Evolutionary conservation across 2,113 vertebrate species (phyloP), one percentile per base, ranked within the genome.

Genomic region (Calidris pygmaea): DNA sequence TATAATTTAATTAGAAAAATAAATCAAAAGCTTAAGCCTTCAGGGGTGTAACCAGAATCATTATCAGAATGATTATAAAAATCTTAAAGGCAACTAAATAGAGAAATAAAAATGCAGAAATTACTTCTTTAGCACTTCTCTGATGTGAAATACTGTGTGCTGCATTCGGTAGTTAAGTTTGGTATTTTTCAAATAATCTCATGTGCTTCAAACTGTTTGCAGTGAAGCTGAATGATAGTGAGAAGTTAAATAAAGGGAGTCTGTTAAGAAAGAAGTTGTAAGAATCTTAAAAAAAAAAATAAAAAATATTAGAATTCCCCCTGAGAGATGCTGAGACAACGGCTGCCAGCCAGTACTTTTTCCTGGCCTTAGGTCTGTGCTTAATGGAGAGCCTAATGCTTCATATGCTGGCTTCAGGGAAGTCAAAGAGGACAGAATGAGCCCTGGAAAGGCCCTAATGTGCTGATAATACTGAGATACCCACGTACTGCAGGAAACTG

Each of bases 361-460:
- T 24, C 22, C 32, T 87, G 73, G 77, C 81, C 41, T 74, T 59
- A 55, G 10, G 35, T 82, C 52, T 87, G 18, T 78, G 73, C 84
- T 35, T 92, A 85, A 84, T 72, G 80, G 89, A 77, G 76, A 78
- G n/a, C 43, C 48, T 95, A 82, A 91, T 91, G 78, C 53, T 93
- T 94, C 30, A 4, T 73, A 3, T 59, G 22, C 50, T 87, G 85
- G 66, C 78, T 93, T 96, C 85, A 47, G 85, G 85, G 87, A 89
- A 91, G 66, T 85, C 81, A 67, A 16, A 66, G 70, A 67, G 41
- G 53, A 55, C 55, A 66, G 66, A 76, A 70, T 29, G 85, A 87
- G 32, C 45, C 6, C 37, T 1, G 20, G 62, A 87, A 83, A 85
- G 47, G 41, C 26, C 71, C 79, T 94, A 85, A 93, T 93, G 87